Percentiles rank a stretch among this genome's conserved stretches.
Evolutionary conservation across 2,113 vertebrate species (phyloP).

Genomic region (Oplegnathus fasciatus): DNA sequence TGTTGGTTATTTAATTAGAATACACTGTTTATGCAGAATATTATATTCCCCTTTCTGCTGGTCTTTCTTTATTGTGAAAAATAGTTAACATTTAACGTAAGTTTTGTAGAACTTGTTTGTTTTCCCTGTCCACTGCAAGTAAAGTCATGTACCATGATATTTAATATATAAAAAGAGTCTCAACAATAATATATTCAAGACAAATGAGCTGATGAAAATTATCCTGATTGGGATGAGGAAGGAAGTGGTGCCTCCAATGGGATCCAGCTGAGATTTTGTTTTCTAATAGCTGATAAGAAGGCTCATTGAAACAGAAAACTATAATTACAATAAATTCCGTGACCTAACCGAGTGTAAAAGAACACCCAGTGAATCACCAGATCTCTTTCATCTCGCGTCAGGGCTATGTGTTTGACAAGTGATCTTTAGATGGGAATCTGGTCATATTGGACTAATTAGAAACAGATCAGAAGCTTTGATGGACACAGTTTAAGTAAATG

Average conservation of each 20-base stretch:
- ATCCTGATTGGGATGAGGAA: slow-evolving; percentile 2
- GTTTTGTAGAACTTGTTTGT: neutral
- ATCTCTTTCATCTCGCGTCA: slow-evolving; percentile 42
- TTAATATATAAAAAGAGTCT: neutral
- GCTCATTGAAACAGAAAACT: slow-evolving; percentile 39
- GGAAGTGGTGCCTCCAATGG: neutral
- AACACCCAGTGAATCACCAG: slow-evolving; percentile 53
- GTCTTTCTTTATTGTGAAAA: neutral
- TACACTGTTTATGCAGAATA: neutral
- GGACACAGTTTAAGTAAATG: slow-evolving; percentile 80
- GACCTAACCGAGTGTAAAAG: slow-evolving; percentile 32
- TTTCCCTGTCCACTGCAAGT: neutral
- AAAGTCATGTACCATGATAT: neutral
- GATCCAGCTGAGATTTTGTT: slow-evolving; percentile 39
- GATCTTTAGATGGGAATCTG: slow-evolving; percentile 56
- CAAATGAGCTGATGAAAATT: slow-evolving; percentile 25
- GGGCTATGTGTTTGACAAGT: slow-evolving; percentile 46
- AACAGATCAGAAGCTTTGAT: slow-evolving; percentile 78
- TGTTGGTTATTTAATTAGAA: neutral
- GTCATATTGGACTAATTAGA: slow-evolving; percentile 73
- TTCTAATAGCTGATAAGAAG: slow-evolving; percentile 37
- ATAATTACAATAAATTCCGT: slow-evolving; percentile 32
- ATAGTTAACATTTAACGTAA: neutral
- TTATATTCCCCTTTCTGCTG: neutral
- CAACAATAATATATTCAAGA: neutral